phyloP scores from a whole-genome alignment of 1,140 invertebrate genomes.

The Rhagoletis pomonella region DNA sequence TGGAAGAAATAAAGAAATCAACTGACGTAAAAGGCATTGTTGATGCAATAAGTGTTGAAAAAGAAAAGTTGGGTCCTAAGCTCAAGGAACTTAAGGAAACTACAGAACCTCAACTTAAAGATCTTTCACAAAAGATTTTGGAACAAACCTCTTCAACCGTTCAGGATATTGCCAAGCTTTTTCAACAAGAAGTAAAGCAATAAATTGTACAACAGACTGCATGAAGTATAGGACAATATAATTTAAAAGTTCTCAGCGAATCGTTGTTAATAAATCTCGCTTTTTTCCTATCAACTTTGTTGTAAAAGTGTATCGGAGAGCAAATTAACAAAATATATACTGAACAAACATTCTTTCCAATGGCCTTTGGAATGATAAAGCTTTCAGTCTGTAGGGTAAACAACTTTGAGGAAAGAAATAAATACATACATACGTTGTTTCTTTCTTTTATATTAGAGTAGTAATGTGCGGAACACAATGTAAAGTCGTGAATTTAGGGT shows the following conservation, averaged over 20 bases:
- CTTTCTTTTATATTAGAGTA: too few species aligned
- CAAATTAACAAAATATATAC: too few species aligned
- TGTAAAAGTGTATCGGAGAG: too few species aligned
- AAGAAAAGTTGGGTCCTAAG: neutral
- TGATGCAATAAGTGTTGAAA: neutral
- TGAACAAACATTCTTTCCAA: too few species aligned
- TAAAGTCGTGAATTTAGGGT: too few species aligned
- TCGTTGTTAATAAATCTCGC: neutral
- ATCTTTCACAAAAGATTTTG: slow-evolving; percentile 25
- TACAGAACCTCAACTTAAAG: slow-evolving; percentile 17
- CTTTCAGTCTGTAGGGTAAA: too few species aligned
- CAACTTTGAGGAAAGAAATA: too few species aligned
- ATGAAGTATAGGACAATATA: neutral
- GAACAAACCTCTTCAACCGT: slow-evolving; percentile 13
- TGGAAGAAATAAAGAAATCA: slow-evolving; percentile 34
- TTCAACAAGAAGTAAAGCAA: slow-evolving; percentile 32
- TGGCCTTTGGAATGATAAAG: too few species aligned
- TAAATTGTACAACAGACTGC: neutral
- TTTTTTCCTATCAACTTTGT: too few species aligned
- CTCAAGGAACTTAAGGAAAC: slow-evolving; percentile 9
- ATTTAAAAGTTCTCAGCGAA: neutral
- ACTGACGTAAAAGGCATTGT: slow-evolving; percentile 1
- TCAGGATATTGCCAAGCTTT: slow-evolving; percentile 12
- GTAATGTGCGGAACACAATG: too few species aligned
- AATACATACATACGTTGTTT: too few species aligned